Evolutionary conservation across 1,140 invertebrate species (phyloP).

Genomic region (Pogonomyrmex barbatus): DNA sequence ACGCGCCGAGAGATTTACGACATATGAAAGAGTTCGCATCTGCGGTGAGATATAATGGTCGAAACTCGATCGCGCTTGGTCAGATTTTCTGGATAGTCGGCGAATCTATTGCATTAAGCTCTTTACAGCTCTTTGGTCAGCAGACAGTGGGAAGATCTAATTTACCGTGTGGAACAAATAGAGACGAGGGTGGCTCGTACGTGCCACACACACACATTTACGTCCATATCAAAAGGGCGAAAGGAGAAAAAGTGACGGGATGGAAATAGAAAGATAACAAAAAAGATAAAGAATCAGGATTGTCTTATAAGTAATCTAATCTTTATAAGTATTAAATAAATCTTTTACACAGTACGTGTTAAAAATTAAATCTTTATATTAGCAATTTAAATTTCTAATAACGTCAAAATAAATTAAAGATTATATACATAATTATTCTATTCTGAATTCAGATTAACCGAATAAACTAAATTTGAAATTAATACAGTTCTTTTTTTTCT

Average conservation of each 20-base stretch:
- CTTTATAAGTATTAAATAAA: neutral
- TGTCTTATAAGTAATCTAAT: no score
- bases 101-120: slow-evolving; percentile 72
- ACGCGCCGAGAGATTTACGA: slow-evolving; percentile 15
- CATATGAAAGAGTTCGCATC: slow-evolving; percentile 15
- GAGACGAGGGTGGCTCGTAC: neutral
- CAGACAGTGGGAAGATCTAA: slow-evolving; percentile 66
- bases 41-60: slow-evolving; percentile 31
- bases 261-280: neutral
- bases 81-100: slow-evolving; percentile 65
- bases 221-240: neutral
- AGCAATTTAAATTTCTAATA: neutral
- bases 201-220: neutral
- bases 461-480: neutral
- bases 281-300: neutral
- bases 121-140: slow-evolving; percentile 63
- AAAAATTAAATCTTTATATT: neutral
- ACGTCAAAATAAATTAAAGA: slow-evolving; percentile 4
- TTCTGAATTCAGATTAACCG: neutral
- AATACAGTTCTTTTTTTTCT: neutral
- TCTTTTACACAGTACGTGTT: neutral
- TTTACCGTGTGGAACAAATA: slow-evolving; percentile 43
- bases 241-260: neutral
- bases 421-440: neutral
- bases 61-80: slow-evolving; percentile 59